These are phyloP conservation scores for Hyphantria cunea DNA, from an alignment of 1,140 invertebrate species.

Conservation along the genomic window DNA sequence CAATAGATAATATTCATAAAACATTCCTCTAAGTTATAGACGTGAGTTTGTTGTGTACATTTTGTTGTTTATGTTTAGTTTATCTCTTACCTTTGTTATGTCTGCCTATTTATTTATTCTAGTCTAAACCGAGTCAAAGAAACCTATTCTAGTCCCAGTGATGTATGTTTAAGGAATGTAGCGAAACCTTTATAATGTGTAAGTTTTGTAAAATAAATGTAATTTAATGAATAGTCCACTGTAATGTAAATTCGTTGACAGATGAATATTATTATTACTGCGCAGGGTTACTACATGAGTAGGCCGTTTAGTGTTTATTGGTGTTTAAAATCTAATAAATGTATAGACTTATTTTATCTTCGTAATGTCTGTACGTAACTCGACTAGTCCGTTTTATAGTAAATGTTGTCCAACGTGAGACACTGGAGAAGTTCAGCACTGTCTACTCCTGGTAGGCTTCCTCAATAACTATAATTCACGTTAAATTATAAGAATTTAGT, in stretches of 20 bases:
- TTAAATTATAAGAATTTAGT: slow-evolving; percentile 32
- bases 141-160: slow-evolving; percentile 43
- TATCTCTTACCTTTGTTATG: slow-evolving; percentile 49
- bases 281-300: slow-evolving; percentile 36
- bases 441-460: slow-evolving; percentile 7
- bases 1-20: slow-evolving; percentile 26
- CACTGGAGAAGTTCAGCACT: slow-evolving; percentile 1
- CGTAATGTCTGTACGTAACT: slow-evolving; percentile 17
- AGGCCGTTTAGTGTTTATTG: slow-evolving; percentile 16
- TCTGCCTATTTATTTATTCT: slow-evolving; percentile 53
- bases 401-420: slow-evolving; percentile 11
- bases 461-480: slow-evolving; percentile 23
- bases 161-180: slow-evolving; percentile 29
- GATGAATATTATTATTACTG: slow-evolving; percentile 31
- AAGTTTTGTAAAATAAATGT: slow-evolving; percentile 46
- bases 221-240: slow-evolving; percentile 35
- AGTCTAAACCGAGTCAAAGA: slow-evolving; percentile 54
- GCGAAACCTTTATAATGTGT: slow-evolving; percentile 27
- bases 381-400: neutral
- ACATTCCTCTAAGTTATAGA: slow-evolving; percentile 70
- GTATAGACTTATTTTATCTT: slow-evolving; percentile 19
- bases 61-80: slow-evolving; percentile 69
- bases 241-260: slow-evolving; percentile 37
- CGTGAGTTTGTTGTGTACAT: slow-evolving; percentile 54
- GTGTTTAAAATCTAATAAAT: slow-evolving; percentile 26